Base-by-base conservation (phyloP, 1,140 invertebrate genomes). In the Drosophila kohkoa region DNA sequence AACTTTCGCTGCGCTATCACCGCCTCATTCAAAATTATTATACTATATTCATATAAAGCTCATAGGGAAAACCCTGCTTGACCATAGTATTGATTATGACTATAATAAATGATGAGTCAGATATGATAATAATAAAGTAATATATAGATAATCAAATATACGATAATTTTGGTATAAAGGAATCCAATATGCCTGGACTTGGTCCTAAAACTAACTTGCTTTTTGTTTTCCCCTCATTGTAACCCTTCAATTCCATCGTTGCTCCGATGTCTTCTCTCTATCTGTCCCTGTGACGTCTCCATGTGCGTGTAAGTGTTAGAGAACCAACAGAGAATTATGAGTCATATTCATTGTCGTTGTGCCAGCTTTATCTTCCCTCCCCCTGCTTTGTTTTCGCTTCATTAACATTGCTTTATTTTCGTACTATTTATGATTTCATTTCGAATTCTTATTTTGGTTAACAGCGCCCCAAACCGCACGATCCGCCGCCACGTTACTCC, bases 401-500 rank as follows among this genome's bases (percentile, higher is more conserved):
- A 58, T 63, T 41, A 13, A 64, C 45, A 55, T 46, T 41, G 41
- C 28, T 59, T 67, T 45, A 66, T 28, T 10, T 62, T 57, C 41
- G 8, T 70, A 30, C 75, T 51, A 32, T 55, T 75, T 55, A 58
- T 72, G 11, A 48, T 68, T 41, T 55, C 35, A 48, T 58, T 66
- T 48, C 52, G 51, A 60, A 59, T 63, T 82, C 75, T 77, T 71
- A 73, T 76, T 91, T 81, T 77, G 78, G 72, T 48, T 73, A 69
- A 77, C 82, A 92, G 90, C 90, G 90, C 69, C 79, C 73, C 35
- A 81, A 92, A 76, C 78, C 77, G 57, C 77, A 79, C 49, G 91
- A 92, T 87, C 91, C 91, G 70, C 91, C 91, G 79, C 91, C 91
- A 58, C 87, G 91, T 60, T 92, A 92, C 67, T 80, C 90, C 67